phyloP scores from a whole-genome alignment of 2,797 vertebrate genomes.

The Todus mexicanus region DNA sequence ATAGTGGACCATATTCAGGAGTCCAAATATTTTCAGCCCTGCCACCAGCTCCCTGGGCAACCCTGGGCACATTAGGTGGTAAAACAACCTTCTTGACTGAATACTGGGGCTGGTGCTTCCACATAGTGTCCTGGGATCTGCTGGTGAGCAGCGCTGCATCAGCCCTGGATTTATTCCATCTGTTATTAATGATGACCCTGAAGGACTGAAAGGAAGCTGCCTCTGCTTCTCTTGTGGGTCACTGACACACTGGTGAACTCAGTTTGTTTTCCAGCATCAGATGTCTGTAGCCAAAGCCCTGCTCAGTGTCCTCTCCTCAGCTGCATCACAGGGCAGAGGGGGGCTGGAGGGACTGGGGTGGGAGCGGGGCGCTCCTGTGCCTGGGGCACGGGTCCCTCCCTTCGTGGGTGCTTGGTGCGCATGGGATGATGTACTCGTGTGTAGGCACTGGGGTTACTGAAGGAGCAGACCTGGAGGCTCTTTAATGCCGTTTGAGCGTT shows the following conservation, averaged over 20 bases:
- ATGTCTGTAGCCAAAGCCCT: neutral
- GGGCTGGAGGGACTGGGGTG: neutral
- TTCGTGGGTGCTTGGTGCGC: neutral
- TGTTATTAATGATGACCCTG: neutral
- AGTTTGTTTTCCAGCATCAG: conserved; percentile 51
- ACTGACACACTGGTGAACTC: conserved; percentile 24
- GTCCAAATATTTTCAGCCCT: neutral
- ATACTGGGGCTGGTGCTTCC: neutral
- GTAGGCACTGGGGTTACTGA: neutral
- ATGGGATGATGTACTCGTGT: fast-evolving
- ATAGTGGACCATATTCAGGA: fast-evolving
- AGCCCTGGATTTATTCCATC: conserved; percentile 9
- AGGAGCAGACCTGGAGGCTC: neutral
- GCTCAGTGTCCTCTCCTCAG: neutral
- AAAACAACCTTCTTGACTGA: neutral
- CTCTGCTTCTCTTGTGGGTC: conserved; percentile 9
- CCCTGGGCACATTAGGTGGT: neutral
- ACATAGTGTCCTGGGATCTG: neutral
- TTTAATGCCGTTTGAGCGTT: fast-evolving
- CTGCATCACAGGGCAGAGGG: fast-evolving
- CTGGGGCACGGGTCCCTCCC: fast-evolving
- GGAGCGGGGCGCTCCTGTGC: neutral
- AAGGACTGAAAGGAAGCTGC: conserved; percentile 38
- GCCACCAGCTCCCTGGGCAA: neutral
- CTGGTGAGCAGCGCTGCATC: neutral